phyloP scores from a whole-genome alignment of 1,140 invertebrate genomes.

The Caerostris extrusa region DNA sequence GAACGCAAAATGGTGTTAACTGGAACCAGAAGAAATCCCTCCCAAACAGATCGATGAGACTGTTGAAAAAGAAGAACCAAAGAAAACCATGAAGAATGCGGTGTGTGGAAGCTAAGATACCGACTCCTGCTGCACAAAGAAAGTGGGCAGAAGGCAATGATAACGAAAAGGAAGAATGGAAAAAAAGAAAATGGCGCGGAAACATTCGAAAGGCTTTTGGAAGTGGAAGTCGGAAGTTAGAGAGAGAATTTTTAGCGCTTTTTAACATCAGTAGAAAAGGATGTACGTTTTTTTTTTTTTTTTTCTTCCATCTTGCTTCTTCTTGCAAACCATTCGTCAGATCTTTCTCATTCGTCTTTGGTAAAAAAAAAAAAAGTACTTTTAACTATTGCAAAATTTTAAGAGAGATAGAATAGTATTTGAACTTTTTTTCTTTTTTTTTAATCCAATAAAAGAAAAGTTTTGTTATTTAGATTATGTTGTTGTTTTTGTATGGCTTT shows the following conservation, averaged over 20 bases:
- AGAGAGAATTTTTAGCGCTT: constrained; percentile 36
- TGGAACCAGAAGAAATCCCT: not conserved
- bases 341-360: not conserved
- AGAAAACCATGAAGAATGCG: constrained; percentile 51
- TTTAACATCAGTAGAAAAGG: constrained; percentile 44
- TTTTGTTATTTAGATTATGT: too few species aligned
- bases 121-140: constrained; percentile 31
- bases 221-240: constrained; percentile 49
- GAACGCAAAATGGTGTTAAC: constrained; percentile 27
- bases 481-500: too few species aligned
- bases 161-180: not conserved
- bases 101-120: constrained; percentile 40
- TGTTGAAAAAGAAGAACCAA: not conserved
- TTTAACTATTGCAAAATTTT: not conserved
- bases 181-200: not conserved
- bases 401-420: not conserved
- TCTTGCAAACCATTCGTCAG: not conserved
- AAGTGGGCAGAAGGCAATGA: constrained; percentile 32
- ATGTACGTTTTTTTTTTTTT: not conserved
- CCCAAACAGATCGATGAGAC: constrained; percentile 9
- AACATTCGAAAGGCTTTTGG: constrained; percentile 45
- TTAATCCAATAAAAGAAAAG: too few species aligned
- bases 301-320: not conserved
- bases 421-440: too few species aligned
- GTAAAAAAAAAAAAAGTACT: not conserved